Base-by-base conservation (phyloP, 2,888 invertebrate genomes). In the Phrixothrix hirtus region DNA sequence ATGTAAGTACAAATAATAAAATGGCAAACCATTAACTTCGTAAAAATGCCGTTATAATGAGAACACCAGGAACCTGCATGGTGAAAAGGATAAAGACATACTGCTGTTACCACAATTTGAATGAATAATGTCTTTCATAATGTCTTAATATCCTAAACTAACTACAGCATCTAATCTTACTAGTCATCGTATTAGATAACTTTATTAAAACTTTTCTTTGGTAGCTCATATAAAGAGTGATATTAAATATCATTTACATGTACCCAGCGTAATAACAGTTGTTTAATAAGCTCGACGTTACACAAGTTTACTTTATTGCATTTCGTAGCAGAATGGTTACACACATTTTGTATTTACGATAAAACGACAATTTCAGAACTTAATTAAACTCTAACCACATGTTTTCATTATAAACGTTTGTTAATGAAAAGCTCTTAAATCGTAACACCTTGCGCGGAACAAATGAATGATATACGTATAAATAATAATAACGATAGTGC, bases 301-400 rank as follows among this genome's bases (percentile, higher is more conserved):
- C 27, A 39, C 39, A 42, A 31, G 42, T 32, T 25, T 32, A 21
- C 21, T 17, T 21, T 16, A 31, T 42, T 21, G 14, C 31, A 32
- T 42, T 9, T 10, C 25, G 17, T 31, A 12, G 16, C n/a, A 10
- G 7, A 30, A 41, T 15, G 5, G 17, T 17, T n/a, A 31, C 12
- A 32, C 38, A 32, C 31, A 17, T 25, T 42, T 31, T 25, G 32
- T 25, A 21, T 42, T 42, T 32, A 42, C 42, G 31, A 38, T 7
- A 25, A 14, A 38, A 27, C 14, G 26, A 41, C 25, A 21, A 42
- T 42, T 42, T 42, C 42, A 32, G 32, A 25, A 42, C 36, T 42
- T 42, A 42, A 42, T 42, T 42, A 42, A 42, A 31, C 14, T n/a
- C 30, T 7, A 15, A 16, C 41, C 31, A 9, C 29, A 11, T 37